These are phyloP conservation scores for Okapia johnstoni DNA, from an alignment of 2,113 vertebrate genomes.

Conservation along the genomic window DNA sequence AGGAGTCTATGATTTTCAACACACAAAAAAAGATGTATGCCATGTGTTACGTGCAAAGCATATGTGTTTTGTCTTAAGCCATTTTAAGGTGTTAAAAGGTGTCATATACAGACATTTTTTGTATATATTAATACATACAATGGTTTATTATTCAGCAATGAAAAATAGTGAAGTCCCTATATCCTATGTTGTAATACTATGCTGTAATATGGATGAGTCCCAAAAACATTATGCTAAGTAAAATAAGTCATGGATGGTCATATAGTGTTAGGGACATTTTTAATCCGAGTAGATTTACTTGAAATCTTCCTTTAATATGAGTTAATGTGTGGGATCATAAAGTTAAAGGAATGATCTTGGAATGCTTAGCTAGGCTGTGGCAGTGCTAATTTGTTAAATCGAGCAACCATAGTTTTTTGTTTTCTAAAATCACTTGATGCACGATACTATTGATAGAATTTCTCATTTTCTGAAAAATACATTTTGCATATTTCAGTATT, in stretches of 20 bases:
- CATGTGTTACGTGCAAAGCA: not conserved
- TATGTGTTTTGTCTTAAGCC: not conserved
- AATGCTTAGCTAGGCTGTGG: slow-evolving; percentile 6
- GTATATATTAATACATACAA: not conserved
- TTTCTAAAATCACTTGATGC: slow-evolving; percentile 49
- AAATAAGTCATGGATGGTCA: not conserved
- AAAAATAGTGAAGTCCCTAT: not conserved
- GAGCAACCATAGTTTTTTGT: slow-evolving; percentile 42
- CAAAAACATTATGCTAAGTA: not conserved
- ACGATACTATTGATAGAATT: slow-evolving; percentile 18
- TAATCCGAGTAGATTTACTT: slow-evolving; percentile 28
- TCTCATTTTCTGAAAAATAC: slow-evolving; percentile 3
- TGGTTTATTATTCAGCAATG: not conserved
- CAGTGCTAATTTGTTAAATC: slow-evolving; percentile 20
- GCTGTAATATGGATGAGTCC: not conserved
- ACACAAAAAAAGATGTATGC: not conserved
- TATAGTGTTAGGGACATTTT: not conserved
- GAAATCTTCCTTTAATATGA: slow-evolving; percentile 46
- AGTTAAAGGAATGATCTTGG: not conserved
- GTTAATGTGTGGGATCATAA: not conserved
- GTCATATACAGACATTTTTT: not conserved
- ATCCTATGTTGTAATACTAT: not conserved
- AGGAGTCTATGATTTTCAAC: slow-evolving; percentile 21
- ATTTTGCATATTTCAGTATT: slow-evolving; percentile 30
- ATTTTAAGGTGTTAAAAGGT: not conserved